Evolutionary conservation across 2,797 vertebrate genomes (phyloP).

Genomic region (Enteromius anoplus): DNA sequence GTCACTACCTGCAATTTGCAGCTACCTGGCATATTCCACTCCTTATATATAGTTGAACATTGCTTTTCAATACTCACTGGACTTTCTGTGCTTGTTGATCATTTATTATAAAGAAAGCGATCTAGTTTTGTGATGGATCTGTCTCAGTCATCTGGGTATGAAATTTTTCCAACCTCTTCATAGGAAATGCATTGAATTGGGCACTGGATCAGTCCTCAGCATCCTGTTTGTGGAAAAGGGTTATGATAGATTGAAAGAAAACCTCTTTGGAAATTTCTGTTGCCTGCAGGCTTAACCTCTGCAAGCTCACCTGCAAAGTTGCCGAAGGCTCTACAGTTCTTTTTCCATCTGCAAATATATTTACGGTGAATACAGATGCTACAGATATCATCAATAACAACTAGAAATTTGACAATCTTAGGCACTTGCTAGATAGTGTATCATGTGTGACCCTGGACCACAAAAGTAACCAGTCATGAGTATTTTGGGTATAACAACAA

Average conservation of each 20-base stretch:
- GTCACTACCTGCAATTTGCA: too few species aligned
- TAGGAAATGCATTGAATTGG: background rate
- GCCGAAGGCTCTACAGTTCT: background rate
- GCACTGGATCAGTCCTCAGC: background rate
- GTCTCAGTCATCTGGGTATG: too few species aligned
- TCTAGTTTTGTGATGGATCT: background rate
- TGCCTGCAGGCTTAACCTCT: background rate
- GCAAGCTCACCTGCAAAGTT: background rate
- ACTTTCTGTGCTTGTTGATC: background rate
- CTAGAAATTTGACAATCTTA: background rate
- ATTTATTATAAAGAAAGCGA: background rate
- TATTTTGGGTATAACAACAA: too few species aligned
- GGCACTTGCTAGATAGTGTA: background rate
- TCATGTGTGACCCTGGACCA: background rate
- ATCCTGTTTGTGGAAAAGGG: background rate
- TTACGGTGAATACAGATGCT: background rate
- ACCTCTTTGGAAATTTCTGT: background rate
- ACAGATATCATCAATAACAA: background rate
- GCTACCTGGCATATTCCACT: too few species aligned
- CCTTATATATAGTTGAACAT: background rate
- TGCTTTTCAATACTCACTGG: too few species aligned
- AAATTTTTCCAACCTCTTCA: background rate
- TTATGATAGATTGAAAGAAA: conserved; percentile 6
- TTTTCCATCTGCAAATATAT: conserved; percentile 6
- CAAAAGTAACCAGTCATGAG: too few species aligned